Evolutionary conservation across 2,888 invertebrate genomes (phyloP), one percentile per base, ranked within the genome.

Genomic region (Salpingus planirostris): DNA sequence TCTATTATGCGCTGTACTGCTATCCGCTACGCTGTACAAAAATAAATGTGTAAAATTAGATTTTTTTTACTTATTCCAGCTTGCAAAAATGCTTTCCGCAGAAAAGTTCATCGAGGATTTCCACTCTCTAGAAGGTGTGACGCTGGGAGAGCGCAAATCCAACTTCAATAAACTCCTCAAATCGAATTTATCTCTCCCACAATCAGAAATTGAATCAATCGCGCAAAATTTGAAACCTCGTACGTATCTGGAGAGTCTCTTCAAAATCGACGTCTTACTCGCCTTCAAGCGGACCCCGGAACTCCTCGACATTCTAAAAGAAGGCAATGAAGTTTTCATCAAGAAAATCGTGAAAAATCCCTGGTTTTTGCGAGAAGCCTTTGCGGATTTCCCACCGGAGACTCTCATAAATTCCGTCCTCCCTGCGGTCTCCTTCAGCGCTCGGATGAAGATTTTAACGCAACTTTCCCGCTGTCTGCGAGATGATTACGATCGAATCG

Each of bases 281-380:
- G 4, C 6, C 11, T 24, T 24, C 11, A 5, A 10, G 6, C 5
- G 11, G 10, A 5, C 24, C n/a, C 4, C n/a, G 10, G 24, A 24
- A n/a, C 24, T 24, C 11, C 10, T 4, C 11, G 10, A 24, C 5
- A n/a, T 24, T 10, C 11, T 24, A 4, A 24, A 4, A 10, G 6
- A 6, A 4, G 24, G 24, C n/a, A 24, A 24, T n/a, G 24, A 24
- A 10, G 11, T 24, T 10, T 24, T 24, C 11, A 10, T 24, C 24
- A 24, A 4, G 5, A 24, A 24, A 24, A 24, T 24, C 11, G 4
- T 24, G 10, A 24, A 24, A 11, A 5, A 24, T 5, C 6, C 4
- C 10, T 24, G 24, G 24, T 24, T 24, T 24, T 5, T 24, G 5
- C 5, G 5, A n/a, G 4, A 24, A 10, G 6, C 10, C 11, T 24